These are phyloP conservation scores for Eupelmus urozonus DNA, from an alignment of 2,888 invertebrate genomes.

Conservation along the genomic window DNA sequence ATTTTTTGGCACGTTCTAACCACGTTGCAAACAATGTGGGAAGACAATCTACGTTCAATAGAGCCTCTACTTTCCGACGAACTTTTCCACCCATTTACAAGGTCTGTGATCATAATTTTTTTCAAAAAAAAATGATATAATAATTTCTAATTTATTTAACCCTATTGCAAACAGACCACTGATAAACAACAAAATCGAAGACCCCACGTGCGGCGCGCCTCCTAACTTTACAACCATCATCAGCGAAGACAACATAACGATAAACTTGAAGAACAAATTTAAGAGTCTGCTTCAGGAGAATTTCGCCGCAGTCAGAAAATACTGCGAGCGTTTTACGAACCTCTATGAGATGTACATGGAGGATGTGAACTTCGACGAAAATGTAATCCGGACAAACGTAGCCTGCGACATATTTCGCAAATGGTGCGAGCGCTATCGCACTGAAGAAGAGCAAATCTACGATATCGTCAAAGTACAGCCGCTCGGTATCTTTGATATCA, in stretches of 20 bases:
- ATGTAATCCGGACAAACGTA: conserved; percentile 82
- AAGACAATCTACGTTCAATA: conserved; percentile 83
- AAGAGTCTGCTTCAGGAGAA: conserved; percentile 80
- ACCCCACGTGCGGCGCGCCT: conserved; percentile 86
- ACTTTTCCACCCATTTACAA: conserved; percentile 85
- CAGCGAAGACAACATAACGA: conserved; percentile 82
- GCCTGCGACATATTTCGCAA: conserved; percentile 80
- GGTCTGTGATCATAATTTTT: conserved; percentile 71
- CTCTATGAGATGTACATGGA: conserved; percentile 85
- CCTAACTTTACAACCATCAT: conserved; percentile 86
- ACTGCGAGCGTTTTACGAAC: conserved; percentile 82
- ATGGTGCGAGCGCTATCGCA: conserved; percentile 84
- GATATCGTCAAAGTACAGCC: conserved; percentile 83
- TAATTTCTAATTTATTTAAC: conserved; percentile 11
- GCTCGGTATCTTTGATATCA: conserved; percentile 86
- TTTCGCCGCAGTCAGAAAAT: conserved; percentile 82
- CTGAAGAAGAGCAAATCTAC: conserved; percentile 84
- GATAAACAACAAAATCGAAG: conserved; percentile 89
- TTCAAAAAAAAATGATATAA: background rate
- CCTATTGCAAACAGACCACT: conserved; percentile 82
- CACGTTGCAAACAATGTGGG: conserved; percentile 83
- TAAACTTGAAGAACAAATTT: conserved; percentile 80
- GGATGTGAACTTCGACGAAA: conserved; percentile 83
- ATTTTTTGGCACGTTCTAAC: conserved; percentile 81
- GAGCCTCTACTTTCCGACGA: conserved; percentile 86